Evolutionary conservation across 1,140 invertebrate genomes (phyloP).

Genomic region (Ruditapes philippinarum): DNA sequence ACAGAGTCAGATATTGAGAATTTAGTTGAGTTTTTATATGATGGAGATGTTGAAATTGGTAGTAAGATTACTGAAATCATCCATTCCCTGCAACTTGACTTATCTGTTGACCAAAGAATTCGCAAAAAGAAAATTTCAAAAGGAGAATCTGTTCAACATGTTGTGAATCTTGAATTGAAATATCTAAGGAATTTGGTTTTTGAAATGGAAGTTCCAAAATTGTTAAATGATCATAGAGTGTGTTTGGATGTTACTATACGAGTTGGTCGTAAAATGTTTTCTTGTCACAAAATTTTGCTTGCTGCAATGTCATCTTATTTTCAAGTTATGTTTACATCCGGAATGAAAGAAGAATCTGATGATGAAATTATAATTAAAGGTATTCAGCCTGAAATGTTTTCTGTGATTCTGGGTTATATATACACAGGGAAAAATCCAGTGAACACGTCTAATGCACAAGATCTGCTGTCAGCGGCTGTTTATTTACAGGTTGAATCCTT

Average conservation of each 20-base stretch:
- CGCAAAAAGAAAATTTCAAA: constrained; percentile 45
- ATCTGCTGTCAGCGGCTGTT: constrained; percentile 55
- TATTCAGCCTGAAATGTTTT: constrained; percentile 48
- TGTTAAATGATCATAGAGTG: constrained; percentile 43
- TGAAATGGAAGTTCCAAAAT: constrained; percentile 56
- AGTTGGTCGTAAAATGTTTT: constrained; percentile 57
- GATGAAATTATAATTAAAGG: constrained; percentile 47
- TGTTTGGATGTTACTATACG: constrained; percentile 71
- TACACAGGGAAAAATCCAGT: constrained; percentile 60
- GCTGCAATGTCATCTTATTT: constrained; percentile 73
- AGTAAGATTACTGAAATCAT: constrained; percentile 22
- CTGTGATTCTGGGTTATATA: constrained; percentile 50
- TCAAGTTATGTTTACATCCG: constrained; percentile 78
- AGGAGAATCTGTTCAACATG: constrained; percentile 24
- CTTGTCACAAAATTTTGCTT: constrained; percentile 74
- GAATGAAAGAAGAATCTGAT: constrained; percentile 70
- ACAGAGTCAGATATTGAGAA: constrained; percentile 15
- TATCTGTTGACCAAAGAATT: constrained; percentile 51
- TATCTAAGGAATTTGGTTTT: constrained; percentile 52
- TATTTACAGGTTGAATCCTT: constrained; percentile 65
- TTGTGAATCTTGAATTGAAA: constrained; percentile 35
- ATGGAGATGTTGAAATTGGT: constrained; percentile 20
- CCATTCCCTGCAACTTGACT: constrained; percentile 34
- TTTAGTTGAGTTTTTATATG: constrained; percentile 48
- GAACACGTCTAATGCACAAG: constrained; percentile 60